A percentile compares a stretch with the other conserved stretches of the same genome.
Evolutionary conservation across 2,888 invertebrate species (phyloP).

Genomic region (Drosophila nr. fundita): DNA sequence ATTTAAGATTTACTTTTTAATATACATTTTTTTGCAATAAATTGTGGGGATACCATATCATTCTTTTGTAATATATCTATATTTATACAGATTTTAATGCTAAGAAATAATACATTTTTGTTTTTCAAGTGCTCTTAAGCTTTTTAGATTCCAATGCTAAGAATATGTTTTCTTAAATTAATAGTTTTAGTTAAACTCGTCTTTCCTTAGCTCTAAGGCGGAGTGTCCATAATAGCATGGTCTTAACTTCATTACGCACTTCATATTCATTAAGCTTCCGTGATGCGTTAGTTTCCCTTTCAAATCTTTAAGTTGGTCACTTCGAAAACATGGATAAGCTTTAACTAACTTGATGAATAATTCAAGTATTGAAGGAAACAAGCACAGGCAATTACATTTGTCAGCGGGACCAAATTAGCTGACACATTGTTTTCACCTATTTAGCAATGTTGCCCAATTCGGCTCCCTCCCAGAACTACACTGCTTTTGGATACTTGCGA

Average conservation of each 20-base stretch:
- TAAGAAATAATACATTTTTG: not conserved
- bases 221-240: not conserved
- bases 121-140: not conserved
- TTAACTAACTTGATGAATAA: slow-evolving; percentile 54
- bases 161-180: not conserved
- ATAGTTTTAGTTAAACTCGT: not conserved
- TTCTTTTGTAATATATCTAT: not conserved
- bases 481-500: slow-evolving; percentile 39
- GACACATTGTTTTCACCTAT: slow-evolving; percentile 67
- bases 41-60: not conserved
- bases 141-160: not conserved
- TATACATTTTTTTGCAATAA: not conserved
- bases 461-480: not conserved
- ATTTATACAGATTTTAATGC: not conserved
- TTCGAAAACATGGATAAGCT: slow-evolving; percentile 13
- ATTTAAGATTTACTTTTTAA: not conserved
- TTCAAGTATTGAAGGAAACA: slow-evolving; percentile 38
- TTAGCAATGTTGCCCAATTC: slow-evolving; percentile 19
- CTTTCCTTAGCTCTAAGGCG: no score
- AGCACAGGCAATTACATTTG: slow-evolving; percentile 55
- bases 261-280: not conserved
- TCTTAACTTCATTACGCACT: no score
- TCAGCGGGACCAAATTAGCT: slow-evolving; percentile 46
- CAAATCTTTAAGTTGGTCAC: slow-evolving; percentile 2
- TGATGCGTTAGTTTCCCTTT: not conserved